Percentiles rank a stretch among this genome's conserved stretches.
Evolutionary conservation across 2,113 vertebrate species (phyloP).

Genomic region (Triplophysa tibetana): DNA sequence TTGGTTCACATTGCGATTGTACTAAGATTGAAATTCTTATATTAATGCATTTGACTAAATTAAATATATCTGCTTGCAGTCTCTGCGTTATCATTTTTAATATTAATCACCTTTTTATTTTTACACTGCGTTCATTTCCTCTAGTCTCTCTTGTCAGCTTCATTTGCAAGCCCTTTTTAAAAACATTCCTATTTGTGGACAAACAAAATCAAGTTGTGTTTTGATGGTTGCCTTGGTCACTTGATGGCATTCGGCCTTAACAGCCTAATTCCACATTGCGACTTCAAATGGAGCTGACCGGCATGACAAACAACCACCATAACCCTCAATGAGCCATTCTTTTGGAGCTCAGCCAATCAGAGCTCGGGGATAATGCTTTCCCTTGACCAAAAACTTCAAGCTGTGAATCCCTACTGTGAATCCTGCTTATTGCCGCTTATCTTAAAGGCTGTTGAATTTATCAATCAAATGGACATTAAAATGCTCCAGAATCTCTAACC

Average conservation of each 20-base stretch:
- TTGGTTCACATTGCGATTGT: neutral
- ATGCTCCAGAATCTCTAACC: neutral
- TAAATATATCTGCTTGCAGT: neutral
- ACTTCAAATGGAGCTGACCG: conserved; percentile 32
- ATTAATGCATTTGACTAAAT: neutral
- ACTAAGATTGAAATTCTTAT: conserved; percentile 10
- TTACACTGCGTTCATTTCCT: neutral
- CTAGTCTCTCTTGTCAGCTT: conserved; percentile 19
- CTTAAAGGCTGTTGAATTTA: conserved; percentile 6
- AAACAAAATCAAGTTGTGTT: conserved; percentile 57
- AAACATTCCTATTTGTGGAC: conserved; percentile 58
- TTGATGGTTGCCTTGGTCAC: conserved; percentile 44
- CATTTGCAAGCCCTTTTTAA: conserved; percentile 50
- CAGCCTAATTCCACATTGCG: conserved; percentile 33
- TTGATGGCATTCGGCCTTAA: conserved; percentile 41
- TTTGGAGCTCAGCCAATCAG: conserved; percentile 22
- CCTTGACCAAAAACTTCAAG: neutral
- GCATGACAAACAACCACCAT: conserved; percentile 41
- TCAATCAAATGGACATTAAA: neutral
- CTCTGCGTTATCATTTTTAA: neutral
- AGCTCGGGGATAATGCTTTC: neutral
- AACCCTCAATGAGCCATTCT: neutral
- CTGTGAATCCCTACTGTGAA: conserved; percentile 1
- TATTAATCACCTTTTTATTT: neutral
- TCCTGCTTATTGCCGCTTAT: neutral